Conservation (phyloP, 2,797 vertebrate genomes). For the Crypturellus tataupa region DNA sequence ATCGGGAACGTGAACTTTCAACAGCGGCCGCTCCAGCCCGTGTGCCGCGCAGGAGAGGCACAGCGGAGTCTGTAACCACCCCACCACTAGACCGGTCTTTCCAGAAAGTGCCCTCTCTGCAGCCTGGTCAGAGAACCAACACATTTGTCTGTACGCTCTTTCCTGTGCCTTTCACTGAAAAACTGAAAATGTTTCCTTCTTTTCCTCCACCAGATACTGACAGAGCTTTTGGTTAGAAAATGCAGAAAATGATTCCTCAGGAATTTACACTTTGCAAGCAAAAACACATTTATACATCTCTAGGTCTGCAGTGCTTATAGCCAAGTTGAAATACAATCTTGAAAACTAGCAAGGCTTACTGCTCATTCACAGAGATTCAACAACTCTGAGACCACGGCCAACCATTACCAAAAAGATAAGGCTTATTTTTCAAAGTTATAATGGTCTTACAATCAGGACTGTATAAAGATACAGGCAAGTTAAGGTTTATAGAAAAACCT, state of each 20-base stretch:
- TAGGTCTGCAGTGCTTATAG: not conserved
- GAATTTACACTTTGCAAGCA: not conserved
- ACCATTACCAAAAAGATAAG: not conserved
- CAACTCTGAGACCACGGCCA: not conserved
- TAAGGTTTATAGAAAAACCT: rapidly evolving
- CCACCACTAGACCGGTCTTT: conserved; percentile 31
- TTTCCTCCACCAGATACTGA: not conserved
- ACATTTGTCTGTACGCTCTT: not conserved
- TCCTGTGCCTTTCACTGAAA: not conserved
- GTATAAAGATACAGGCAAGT: not conserved
- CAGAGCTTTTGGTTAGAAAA: not conserved
- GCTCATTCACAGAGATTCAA: not conserved
- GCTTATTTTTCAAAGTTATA: not conserved
- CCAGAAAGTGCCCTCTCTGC: not conserved
- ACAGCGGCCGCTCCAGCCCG: not conserved
- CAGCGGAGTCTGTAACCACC: conserved; percentile 8
- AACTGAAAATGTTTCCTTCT: not conserved
- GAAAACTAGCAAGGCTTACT: not conserved
- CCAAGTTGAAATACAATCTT: not conserved
- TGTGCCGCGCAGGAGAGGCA: not conserved
- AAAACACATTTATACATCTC: not conserved
- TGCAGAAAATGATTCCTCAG: not conserved
- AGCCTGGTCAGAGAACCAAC: not conserved
- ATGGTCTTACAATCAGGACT: not conserved
- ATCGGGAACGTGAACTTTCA: not conserved